Evolutionary conservation across 2,888 invertebrate genomes (phyloP), one percentile per base, ranked within the genome.

Genomic region (Busseola fusca): DNA sequence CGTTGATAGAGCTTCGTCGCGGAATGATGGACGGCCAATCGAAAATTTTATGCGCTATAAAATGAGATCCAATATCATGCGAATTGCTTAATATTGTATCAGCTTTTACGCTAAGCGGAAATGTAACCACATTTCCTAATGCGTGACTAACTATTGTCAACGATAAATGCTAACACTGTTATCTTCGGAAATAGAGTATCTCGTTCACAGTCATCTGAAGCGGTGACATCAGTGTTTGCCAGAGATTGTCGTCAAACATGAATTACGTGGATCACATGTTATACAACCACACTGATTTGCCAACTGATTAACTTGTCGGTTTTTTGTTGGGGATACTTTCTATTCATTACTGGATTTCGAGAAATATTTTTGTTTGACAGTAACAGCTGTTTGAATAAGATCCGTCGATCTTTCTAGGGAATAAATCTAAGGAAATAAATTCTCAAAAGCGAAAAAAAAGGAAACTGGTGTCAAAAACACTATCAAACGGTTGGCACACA

Each of bases 201-300:
- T 74, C 69, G 59, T 72, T 52, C 65, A 64, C 63, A 74, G 66
- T 64, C 67, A 74, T 82, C 72, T 72, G 48, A 73, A 78, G 76
- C 80, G 84, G 82, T 90, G 89, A 89, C 87, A 87, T 89, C 88
- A 91, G 71, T 84, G 78, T 86, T 87, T 82, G 79, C 71, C 56
- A 73, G 79, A 80, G 78, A 81, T 81, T 79, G 83, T 86, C 81
- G 82, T 83, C 82, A 75, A 82, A 84, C 84, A 80, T 78, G 74
- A 80, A 83, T 86, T 83, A 84, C 85, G 83, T 85, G 74, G 80
- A 80, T 81, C 76, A 80, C 64, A 78, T 84, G 78, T 87, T 86
- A 87, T 84, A 84, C 83, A 87, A 87, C 86, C 78, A 86, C 83
- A 84, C 83, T 76, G 81, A 86, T 86, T 86, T 84, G 78, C 80